Percentiles rank a stretch among this genome's conserved stretches.
These are phyloP conservation scores for Aspidiotus rigidus DNA, from an alignment of 2,888 invertebrate species.

Conservation along the genomic window DNA sequence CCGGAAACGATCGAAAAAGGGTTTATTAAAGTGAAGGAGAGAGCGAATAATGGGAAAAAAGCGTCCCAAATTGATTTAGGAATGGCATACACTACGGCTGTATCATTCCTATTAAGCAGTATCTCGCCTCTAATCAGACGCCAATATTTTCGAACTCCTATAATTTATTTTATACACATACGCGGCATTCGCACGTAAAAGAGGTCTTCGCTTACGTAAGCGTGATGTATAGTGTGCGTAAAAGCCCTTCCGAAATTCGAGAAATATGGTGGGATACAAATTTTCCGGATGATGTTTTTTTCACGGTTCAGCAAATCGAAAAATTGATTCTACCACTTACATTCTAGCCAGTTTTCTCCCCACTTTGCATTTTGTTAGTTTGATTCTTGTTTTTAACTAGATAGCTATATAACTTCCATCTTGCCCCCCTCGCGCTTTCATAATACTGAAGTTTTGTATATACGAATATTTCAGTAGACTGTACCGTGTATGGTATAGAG, in stretches of 20 bases:
- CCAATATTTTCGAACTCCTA: background rate
- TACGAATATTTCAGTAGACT: too few species aligned
- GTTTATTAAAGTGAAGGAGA: background rate
- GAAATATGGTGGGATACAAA: background rate
- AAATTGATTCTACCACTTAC: conserved; percentile 10
- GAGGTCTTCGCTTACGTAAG: background rate
- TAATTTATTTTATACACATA: background rate
- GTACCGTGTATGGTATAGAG: too few species aligned
- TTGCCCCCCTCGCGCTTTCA: too few species aligned
- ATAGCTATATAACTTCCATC: too few species aligned
- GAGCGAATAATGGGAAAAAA: background rate
- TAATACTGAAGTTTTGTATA: too few species aligned
- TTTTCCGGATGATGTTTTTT: conserved; percentile 3
- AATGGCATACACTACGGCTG: background rate
- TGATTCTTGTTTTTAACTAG: background rate
- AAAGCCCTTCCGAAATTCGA: background rate
- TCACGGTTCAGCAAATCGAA: conserved; percentile 17
- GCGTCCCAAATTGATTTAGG: background rate
- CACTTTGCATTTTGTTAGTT: background rate
- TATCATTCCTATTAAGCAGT: background rate
- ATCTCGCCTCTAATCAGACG: background rate
- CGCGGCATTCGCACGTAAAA: background rate
- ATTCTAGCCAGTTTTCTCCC: background rate
- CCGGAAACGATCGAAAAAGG: background rate
- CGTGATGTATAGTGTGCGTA: background rate